These are phyloP conservation scores for Ceriagrion tenellum DNA, from an alignment of 2,888 invertebrate genomes.

Conservation along the genomic window DNA sequence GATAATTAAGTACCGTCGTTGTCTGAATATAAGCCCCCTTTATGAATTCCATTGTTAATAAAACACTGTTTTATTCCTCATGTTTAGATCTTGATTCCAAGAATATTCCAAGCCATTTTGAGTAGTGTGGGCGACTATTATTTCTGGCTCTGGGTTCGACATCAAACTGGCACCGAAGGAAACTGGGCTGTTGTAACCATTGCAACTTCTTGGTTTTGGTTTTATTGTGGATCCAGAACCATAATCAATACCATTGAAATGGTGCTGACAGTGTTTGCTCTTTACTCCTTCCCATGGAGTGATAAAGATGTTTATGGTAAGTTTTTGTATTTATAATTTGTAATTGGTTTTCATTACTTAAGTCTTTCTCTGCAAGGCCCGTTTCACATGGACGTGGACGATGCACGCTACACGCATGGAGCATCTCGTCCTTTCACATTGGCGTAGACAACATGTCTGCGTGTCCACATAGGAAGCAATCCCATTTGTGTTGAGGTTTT, in stretches of 20 bases:
- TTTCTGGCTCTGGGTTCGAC: constrained; percentile 78
- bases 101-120: constrained; percentile 89
- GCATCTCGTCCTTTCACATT: no score
- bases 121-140: constrained; percentile 89
- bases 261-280: constrained; percentile 87
- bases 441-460: no score
- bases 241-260: constrained; percentile 93
- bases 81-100: constrained; percentile 85
- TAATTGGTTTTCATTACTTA: no score
- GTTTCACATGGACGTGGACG: no score
- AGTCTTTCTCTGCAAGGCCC: no score
- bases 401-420: no score
- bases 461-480: no score
- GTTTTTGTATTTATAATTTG: not conserved
- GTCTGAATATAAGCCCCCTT: no score
- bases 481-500: no score
- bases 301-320: constrained; percentile 60
- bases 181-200: constrained; percentile 89
- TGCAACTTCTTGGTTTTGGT: constrained; percentile 93
- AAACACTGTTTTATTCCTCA: not conserved
- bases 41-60: not conserved
- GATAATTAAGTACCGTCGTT: no score
- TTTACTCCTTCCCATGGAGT: constrained; percentile 87
- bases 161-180: constrained; percentile 76
- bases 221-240: constrained; percentile 93